Percentiles rank a stretch among this genome's conserved stretches.
These are phyloP conservation scores for Puntigrus tetrazona DNA, from an alignment of 2,113 vertebrate genomes.

Conservation along the genomic window DNA sequence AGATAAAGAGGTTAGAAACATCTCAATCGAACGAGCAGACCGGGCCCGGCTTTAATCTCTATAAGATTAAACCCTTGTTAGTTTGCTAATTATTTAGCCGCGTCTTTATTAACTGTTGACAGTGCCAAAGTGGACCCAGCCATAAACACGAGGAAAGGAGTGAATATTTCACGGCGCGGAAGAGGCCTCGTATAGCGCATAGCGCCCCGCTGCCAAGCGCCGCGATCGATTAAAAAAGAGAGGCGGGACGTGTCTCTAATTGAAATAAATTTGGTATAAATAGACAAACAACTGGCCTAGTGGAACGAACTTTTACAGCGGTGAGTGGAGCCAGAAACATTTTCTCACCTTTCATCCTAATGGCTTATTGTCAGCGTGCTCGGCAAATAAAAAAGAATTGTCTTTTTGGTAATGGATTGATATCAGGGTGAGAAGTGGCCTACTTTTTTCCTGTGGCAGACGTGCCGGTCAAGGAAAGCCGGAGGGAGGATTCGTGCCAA, in stretches of 20 bases:
- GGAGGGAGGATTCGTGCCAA: slow-evolving; percentile 19
- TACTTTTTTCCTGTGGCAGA: slow-evolving; percentile 35
- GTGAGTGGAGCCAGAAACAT: slow-evolving; percentile 16
- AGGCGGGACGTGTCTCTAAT: slow-evolving; percentile 65
- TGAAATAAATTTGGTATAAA: slow-evolving; percentile 75
- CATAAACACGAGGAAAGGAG: slow-evolving; percentile 26
- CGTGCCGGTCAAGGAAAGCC: not conserved
- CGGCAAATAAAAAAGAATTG: slow-evolving; percentile 65
- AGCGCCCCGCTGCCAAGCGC: slow-evolving; percentile 57
- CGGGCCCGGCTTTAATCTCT: slow-evolving; percentile 74
- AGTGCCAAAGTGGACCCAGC: slow-evolving; percentile 62
- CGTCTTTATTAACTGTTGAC: slow-evolving; percentile 80
- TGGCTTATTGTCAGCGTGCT: slow-evolving; percentile 65
- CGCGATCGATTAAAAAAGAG: slow-evolving; percentile 71
- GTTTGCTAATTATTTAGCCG: slow-evolving; percentile 77
- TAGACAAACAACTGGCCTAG: slow-evolving; percentile 71
- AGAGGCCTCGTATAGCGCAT: slow-evolving; percentile 40
- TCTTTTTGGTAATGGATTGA: slow-evolving; percentile 49
- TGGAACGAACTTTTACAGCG: slow-evolving; percentile 53
- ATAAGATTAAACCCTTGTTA: slow-evolving; percentile 81
- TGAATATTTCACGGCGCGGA: slow-evolving; percentile 52
- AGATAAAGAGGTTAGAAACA: slow-evolving; percentile 86
- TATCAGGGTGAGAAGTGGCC: slow-evolving; percentile 28
- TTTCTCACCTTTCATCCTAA: slow-evolving; percentile 50
- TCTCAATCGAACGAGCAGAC: slow-evolving; percentile 65